A percentile compares a stretch with the other conserved stretches of the same genome.
phyloP scores from a whole-genome alignment of 2,113 vertebrate genomes.

The Odobenus rosmarus region DNA sequence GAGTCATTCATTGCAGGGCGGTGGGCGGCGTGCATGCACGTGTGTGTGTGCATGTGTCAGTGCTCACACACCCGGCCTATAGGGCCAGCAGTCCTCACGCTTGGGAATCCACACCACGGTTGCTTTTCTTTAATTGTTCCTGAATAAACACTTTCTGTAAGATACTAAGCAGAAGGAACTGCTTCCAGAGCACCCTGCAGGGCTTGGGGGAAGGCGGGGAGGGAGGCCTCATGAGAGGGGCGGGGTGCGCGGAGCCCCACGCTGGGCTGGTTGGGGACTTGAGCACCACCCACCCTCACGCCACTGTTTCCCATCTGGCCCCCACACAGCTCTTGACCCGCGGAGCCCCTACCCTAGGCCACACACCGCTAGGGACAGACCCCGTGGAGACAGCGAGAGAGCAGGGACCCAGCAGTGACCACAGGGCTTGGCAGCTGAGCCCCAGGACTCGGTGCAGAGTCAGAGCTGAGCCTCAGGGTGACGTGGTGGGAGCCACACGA shows the following conservation, averaged over 20 bases:
- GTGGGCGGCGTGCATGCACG: background rate
- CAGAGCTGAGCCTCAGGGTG: background rate
- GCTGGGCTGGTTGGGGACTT: conserved; percentile 80
- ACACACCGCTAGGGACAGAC: background rate
- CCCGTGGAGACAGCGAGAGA: background rate
- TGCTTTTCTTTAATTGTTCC: conserved; percentile 63
- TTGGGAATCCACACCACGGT: background rate
- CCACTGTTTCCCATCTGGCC: background rate
- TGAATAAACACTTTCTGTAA: conserved; percentile 74
- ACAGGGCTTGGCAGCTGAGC: background rate
- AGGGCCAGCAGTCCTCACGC: background rate
- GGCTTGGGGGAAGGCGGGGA: background rate
- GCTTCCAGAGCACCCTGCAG: background rate
- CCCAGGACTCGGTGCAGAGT: background rate
- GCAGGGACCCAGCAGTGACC: background rate
- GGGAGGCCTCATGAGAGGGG: background rate
- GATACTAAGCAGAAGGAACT: background rate
- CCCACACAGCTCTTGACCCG: background rate
- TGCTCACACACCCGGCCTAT: background rate
- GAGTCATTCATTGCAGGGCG: conserved; percentile 35
- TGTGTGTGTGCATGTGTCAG: too few species aligned
- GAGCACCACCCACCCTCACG: conserved; percentile 79
- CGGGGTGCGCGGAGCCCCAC: too few species aligned
- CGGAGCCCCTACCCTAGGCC: background rate
- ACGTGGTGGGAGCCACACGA: background rate